These are phyloP conservation scores for Drosophila burlai DNA, from an alignment of 1,140 invertebrate genomes.

Conservation along the genomic window DNA sequence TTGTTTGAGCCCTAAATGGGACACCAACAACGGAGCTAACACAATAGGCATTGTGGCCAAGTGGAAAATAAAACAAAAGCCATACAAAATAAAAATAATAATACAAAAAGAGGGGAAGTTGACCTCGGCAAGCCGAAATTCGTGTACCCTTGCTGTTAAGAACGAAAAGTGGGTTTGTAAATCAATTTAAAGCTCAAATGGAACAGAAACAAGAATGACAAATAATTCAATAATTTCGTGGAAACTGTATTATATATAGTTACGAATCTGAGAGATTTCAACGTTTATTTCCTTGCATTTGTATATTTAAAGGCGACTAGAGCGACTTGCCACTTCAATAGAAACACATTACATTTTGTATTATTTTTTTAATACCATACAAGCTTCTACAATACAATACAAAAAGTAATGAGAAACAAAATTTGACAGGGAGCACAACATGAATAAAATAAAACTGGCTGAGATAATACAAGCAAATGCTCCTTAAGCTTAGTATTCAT, in stretches of 20 bases:
- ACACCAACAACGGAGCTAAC: conserved; percentile 23
- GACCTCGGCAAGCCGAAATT: conserved; percentile 1
- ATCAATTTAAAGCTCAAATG: not conserved
- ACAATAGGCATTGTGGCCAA: conserved; percentile 44
- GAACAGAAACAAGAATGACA: not conserved
- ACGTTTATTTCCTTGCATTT: not conserved
- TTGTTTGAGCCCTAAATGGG: conserved; percentile 48
- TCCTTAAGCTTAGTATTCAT: not conserved
- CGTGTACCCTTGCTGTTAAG: not conserved
- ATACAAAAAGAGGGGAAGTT: conserved; percentile 16
- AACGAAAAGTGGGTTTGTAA: not conserved
- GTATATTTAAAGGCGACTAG: not conserved
- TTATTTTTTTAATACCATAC: not conserved
- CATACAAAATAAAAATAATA: conserved; percentile 34
- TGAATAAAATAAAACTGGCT: no score
- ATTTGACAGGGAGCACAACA: no score
- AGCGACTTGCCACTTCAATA: not conserved
- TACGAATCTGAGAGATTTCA: no score
- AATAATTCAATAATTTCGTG: not conserved
- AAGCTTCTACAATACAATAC: not conserved
- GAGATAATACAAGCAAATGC: not conserved
- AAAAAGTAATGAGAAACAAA: not conserved
- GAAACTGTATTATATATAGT: not conserved
- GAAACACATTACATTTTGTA: not conserved
- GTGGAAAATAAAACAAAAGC: conserved; percentile 56